Evolutionary conservation across 2,888 invertebrate species (phyloP).

Genomic region (Halocaridina rubra): DNA sequence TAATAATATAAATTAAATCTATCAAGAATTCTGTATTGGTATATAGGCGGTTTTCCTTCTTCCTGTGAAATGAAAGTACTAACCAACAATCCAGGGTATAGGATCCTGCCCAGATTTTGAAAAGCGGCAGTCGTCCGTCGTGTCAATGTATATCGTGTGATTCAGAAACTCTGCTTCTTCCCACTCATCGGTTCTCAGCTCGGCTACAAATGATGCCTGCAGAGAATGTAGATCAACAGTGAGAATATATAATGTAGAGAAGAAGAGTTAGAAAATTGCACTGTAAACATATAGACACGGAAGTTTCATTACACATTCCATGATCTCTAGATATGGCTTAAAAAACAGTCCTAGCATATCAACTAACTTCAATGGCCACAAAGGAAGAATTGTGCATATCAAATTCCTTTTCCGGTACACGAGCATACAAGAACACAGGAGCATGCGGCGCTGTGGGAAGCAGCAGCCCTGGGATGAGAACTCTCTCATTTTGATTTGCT

Average conservation of each 20-base stretch:
- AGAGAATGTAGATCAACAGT: not conserved
- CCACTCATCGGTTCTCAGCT: conserved; percentile 32
- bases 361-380: conserved; percentile 44
- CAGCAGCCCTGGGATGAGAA: conserved; percentile 50
- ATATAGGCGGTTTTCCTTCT: too few relatives aligned
- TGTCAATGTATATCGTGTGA: conserved; percentile 30
- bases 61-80: too few relatives aligned
- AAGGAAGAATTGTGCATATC: conserved; percentile 53
- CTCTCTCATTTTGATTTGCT: conserved; percentile 53
- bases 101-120: conserved; percentile 21
- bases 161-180: conserved; percentile 56
- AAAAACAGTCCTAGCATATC: not conserved
- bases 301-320: not conserved
- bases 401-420: conserved; percentile 44
- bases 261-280: not conserved
- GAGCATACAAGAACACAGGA: conserved; percentile 50
- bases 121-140: conserved; percentile 44
- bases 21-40: too few relatives aligned
- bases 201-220: conserved; percentile 56
- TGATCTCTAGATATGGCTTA: not conserved
- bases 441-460: conserved; percentile 53
- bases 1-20: not conserved
- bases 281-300: not conserved
- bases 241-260: not conserved
- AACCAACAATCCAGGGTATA: conserved; percentile 55